Evolutionary conservation across 1,140 invertebrate species (phyloP).

Genomic region (Melipona quadrifasciata): DNA sequence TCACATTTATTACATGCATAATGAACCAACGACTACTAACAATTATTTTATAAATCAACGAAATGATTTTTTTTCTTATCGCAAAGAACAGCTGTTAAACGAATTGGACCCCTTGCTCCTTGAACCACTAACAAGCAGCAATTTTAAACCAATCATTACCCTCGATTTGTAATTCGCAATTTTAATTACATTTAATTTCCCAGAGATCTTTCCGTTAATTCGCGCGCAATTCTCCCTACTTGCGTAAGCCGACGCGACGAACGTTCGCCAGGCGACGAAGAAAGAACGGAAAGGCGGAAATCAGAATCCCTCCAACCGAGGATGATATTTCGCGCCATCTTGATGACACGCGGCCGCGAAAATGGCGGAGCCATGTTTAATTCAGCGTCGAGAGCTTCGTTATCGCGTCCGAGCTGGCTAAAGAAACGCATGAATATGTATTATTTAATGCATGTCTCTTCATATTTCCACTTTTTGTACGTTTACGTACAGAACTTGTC

Average conservation of each 20-base stretch:
- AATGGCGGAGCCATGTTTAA: conserved; percentile 19
- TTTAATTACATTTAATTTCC: background rate
- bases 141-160: too few relatives aligned
- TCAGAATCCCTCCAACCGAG: background rate
- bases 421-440: conserved; percentile 14
- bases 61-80: too few relatives aligned
- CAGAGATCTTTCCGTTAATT: background rate
- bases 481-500: background rate
- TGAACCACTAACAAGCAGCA: too few relatives aligned
- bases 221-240: background rate
- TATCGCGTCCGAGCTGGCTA: background rate
- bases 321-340: background rate
- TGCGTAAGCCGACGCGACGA: background rate
- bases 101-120: too few relatives aligned
- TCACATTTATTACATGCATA: too few relatives aligned
- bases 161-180: background rate
- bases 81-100: too few relatives aligned
- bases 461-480: background rate
- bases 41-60: too few relatives aligned
- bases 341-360: background rate
- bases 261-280: background rate
- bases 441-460: background rate
- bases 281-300: background rate
- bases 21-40: too few relatives aligned
- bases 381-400: conserved; percentile 8